Conservation (phyloP, 2,113 vertebrate genomes). For the Tachycineta bicolor region DNA sequence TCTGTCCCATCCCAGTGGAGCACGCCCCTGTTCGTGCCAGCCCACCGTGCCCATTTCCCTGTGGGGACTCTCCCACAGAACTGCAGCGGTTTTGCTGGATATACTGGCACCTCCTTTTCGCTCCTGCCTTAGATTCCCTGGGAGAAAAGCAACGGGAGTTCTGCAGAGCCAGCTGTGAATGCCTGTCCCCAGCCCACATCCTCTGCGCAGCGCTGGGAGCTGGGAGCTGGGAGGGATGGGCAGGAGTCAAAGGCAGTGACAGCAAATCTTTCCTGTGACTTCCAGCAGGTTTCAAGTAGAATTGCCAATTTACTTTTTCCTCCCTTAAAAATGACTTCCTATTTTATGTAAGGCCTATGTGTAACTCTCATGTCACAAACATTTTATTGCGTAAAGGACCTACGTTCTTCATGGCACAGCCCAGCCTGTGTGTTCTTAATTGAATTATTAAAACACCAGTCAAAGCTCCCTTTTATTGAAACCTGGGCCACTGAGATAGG, state of each 20-base stretch:
- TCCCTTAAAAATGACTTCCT: neutral
- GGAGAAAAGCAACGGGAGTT: neutral
- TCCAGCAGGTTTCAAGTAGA: neutral
- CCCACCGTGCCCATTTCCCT: accelerated
- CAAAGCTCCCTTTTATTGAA: neutral
- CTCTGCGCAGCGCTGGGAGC: accelerated
- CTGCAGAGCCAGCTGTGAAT: neutral
- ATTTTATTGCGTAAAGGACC: neutral
- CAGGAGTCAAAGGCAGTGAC: neutral
- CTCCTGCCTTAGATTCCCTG: neutral
- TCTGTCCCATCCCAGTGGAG: neutral
- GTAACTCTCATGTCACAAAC: accelerated
- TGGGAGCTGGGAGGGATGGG: neutral
- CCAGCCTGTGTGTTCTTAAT: neutral
- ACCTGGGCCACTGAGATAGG: neutral
- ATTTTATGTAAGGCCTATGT: neutral
- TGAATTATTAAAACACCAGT: neutral
- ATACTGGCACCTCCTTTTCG: neutral
- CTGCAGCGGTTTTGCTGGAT: neutral
- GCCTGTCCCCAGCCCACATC: accelerated
- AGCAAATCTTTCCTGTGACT: neutral
- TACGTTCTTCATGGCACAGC: neutral
- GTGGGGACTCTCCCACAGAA: accelerated
- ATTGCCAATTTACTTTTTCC: neutral
- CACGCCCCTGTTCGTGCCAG: accelerated